Conservation (phyloP, 2,888 invertebrate genomes). For the Coelinius sp. region DNA sequence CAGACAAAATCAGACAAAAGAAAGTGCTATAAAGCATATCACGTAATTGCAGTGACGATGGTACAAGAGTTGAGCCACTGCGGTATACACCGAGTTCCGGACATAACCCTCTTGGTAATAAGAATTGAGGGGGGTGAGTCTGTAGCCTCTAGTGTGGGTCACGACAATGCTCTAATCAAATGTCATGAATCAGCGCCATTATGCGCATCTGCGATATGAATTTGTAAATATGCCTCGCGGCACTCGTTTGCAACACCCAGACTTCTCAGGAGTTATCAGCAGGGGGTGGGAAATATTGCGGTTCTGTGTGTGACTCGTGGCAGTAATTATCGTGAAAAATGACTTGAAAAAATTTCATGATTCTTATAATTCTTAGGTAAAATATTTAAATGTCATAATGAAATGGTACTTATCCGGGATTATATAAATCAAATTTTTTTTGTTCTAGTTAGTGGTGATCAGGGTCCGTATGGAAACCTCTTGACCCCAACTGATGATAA, state of each 20-base stretch:
- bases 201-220: slow-evolving; percentile 69
- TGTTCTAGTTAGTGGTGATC: slow-evolving; percentile 54
- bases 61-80: slow-evolving; percentile 40
- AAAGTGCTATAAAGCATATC: slow-evolving; percentile 14
- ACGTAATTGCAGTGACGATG: slow-evolving; percentile 21
- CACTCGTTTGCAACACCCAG: slow-evolving; percentile 38
- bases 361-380: neutral
- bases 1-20: neutral
- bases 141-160: slow-evolving; percentile 54
- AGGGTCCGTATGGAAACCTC: slow-evolving; percentile 50
- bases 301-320: neutral
- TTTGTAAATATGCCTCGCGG: slow-evolving; percentile 67
- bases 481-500: slow-evolving; percentile 60
- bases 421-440: slow-evolving; percentile 54
- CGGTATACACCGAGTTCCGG: neutral
- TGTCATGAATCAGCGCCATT: slow-evolving; percentile 69
- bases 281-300: too few relatives aligned
- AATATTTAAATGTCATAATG: neutral
- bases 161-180: slow-evolving; percentile 70
- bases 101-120: slow-evolving; percentile 39
- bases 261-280: slow-evolving; percentile 24
- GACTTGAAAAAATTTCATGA: neutral
- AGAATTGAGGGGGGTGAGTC: slow-evolving; percentile 44
- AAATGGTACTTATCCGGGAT: neutral
- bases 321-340: too few relatives aligned